Evolutionary conservation across 2,888 invertebrate genomes (phyloP).

Genomic region (Calliopum simillimum): DNA sequence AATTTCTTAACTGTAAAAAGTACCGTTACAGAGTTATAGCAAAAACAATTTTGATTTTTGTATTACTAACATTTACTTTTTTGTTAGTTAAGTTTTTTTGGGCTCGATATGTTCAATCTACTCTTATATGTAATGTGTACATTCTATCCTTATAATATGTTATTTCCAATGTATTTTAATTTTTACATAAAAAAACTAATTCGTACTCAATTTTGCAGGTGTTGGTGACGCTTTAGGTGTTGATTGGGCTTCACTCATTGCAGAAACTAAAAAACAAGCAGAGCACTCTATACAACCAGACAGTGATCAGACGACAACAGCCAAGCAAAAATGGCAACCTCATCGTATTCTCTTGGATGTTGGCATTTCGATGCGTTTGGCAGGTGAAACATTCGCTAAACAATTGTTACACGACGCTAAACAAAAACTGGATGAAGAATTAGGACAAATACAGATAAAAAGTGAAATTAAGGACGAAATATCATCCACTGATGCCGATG

Average conservation of each 20-base stretch:
- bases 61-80: no score
- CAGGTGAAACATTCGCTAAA: conserved; percentile 75
- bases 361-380: conserved; percentile 83
- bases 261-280: conserved; percentile 73
- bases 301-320: conserved; percentile 67
- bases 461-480: conserved; percentile 46
- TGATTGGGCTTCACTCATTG: conserved; percentile 91
- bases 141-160: no score
- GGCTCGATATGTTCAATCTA: no score
- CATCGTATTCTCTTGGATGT: conserved; percentile 82
- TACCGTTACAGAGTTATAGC: no score
- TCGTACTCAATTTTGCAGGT: conserved; percentile 48
- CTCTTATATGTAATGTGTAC: no score
- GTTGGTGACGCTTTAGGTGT: conserved; percentile 95
- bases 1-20: no score
- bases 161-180: no score
- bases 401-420: conserved; percentile 65
- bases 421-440: conserved; percentile 56
- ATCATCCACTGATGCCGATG: conserved; percentile 41
- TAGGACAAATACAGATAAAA: conserved; percentile 48
- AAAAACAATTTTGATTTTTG: no score
- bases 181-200: background rate
- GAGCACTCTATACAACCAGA: conserved; percentile 56
- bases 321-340: conserved; percentile 84
- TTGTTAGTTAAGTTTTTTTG: no score